These are phyloP conservation scores for Apus apus DNA, from an alignment of 2,113 vertebrate genomes.

Conservation along the genomic window DNA sequence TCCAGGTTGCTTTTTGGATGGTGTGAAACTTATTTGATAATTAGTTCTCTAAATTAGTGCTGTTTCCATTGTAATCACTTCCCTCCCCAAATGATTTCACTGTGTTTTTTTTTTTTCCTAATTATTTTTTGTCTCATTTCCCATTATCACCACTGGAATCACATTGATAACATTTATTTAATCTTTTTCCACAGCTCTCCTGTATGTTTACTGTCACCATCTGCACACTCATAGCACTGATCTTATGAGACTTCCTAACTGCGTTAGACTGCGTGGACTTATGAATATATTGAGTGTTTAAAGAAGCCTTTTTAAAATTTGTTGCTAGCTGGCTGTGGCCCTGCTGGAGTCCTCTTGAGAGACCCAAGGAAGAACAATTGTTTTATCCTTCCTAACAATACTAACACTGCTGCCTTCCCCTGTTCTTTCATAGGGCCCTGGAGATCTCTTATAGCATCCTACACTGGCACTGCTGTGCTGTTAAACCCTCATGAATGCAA, in stretches of 20 bases:
- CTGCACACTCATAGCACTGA: background rate
- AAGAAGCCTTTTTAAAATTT: conserved; percentile 17
- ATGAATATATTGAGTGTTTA: background rate
- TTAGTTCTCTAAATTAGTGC: conserved; percentile 72
- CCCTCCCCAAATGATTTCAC: conserved; percentile 47
- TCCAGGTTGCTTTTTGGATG: conserved; percentile 62
- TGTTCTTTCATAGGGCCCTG: conserved; percentile 45
- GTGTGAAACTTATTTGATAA: conserved; percentile 68
- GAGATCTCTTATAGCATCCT: conserved; percentile 62
- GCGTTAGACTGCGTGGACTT: background rate
- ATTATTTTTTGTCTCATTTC: conserved; percentile 54
- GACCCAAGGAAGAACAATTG: conserved; percentile 23
- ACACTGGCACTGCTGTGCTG: conserved; percentile 37
- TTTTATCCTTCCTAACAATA: conserved; percentile 29
- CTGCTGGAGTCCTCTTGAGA: conserved; percentile 16
- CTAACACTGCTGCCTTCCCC: conserved; percentile 22
- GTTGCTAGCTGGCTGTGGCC: conserved; percentile 20
- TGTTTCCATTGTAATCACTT: conserved; percentile 62
- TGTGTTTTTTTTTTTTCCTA: background rate
- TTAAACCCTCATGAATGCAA: conserved; percentile 57
- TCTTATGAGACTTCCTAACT: background rate
- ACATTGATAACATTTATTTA: conserved; percentile 38
- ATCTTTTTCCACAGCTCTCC: background rate
- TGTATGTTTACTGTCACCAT: background rate
- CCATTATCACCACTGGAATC: conserved; percentile 51